These are phyloP conservation scores for Lophura nycthemera DNA, from an alignment of 2,113 vertebrate genomes.

Conservation along the genomic window DNA sequence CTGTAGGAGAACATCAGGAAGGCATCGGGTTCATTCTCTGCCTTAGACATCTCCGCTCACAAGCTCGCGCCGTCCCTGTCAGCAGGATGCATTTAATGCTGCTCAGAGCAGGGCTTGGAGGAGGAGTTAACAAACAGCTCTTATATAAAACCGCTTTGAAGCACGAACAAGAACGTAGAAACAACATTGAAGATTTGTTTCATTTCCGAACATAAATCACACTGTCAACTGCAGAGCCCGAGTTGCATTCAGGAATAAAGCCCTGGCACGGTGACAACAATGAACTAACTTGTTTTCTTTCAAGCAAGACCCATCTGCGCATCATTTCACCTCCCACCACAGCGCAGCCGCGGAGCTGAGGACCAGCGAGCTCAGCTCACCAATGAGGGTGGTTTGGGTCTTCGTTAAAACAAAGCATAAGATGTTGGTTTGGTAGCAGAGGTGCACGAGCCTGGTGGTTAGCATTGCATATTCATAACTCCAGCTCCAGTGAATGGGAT, in stretches of 20 bases:
- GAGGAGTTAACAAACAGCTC: not conserved
- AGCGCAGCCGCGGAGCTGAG: not conserved
- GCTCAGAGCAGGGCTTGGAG: not conserved
- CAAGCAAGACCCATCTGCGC: conserved; percentile 53
- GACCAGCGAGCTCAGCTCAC: not conserved
- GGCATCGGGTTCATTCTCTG: not conserved
- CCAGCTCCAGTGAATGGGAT: not conserved
- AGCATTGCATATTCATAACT: not conserved
- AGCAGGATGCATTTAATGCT: not conserved
- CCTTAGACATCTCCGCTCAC: not conserved
- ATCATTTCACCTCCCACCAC: conserved; percentile 29
- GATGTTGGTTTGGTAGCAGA: too few relatives aligned
- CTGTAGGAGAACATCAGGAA: not conserved
- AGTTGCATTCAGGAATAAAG: conserved; percentile 22
- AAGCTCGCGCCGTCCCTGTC: not conserved
- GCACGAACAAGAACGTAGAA: not conserved
- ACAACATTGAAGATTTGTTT: not conserved
- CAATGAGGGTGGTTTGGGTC: not conserved
- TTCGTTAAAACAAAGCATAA: not conserved
- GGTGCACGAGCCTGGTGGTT: too few relatives aligned
- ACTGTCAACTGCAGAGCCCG: not conserved
- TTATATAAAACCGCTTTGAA: not conserved
- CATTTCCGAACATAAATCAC: conserved; percentile 41
- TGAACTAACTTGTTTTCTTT: conserved; percentile 71
- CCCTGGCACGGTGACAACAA: conserved; percentile 22